Conservation (phyloP, 2,888 invertebrate genomes). For the Stenotaenia linearis region DNA sequence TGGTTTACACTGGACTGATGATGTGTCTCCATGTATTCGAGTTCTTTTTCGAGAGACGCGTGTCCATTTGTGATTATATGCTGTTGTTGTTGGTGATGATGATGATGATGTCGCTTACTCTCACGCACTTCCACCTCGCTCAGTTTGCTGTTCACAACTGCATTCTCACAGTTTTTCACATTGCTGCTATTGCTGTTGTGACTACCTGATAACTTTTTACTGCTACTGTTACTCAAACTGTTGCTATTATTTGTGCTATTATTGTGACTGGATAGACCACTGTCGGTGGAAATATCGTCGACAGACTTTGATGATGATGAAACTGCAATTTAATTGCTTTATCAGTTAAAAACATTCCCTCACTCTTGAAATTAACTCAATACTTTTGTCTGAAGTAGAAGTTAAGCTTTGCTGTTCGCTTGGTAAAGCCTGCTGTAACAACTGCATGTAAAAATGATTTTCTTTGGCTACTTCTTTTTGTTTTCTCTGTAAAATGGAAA, state of each 20-base stretch:
- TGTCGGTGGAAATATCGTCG: conserved; percentile 49
- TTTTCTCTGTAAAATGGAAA: conserved; percentile 58
- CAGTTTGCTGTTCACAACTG: conserved; percentile 34
- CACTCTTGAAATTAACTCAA: no score
- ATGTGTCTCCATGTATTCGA: conserved; percentile 51
- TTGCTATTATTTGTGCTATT: conserved; percentile 37
- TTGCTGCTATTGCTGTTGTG: background rate
- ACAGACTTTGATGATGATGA: conserved; percentile 42
- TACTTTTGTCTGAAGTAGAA: conserved; percentile 52
- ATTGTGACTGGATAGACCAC: conserved; percentile 39
- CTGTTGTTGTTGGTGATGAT: background rate
- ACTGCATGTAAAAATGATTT: conserved; percentile 89
- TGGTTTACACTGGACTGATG: background rate
- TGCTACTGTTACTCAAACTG: conserved; percentile 32
- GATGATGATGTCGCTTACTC: conserved; percentile 36
- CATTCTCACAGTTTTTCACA: conserved; percentile 31
- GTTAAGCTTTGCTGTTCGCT: conserved; percentile 52
- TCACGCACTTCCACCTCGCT: conserved; percentile 38
- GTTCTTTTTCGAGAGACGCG: conserved; percentile 46
- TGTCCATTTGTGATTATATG: background rate
- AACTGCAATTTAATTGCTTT: conserved; percentile 34
- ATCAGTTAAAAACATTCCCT: no score
- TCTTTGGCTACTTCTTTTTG: conserved; percentile 90
- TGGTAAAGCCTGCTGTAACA: conserved; percentile 85
- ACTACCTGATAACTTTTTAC: conserved; percentile 30